Percentiles rank a stretch among this genome's conserved stretches.
These are phyloP conservation scores for Corythoichthys intestinalis DNA, from an alignment of 2,113 vertebrate species.

Conservation along the genomic window DNA sequence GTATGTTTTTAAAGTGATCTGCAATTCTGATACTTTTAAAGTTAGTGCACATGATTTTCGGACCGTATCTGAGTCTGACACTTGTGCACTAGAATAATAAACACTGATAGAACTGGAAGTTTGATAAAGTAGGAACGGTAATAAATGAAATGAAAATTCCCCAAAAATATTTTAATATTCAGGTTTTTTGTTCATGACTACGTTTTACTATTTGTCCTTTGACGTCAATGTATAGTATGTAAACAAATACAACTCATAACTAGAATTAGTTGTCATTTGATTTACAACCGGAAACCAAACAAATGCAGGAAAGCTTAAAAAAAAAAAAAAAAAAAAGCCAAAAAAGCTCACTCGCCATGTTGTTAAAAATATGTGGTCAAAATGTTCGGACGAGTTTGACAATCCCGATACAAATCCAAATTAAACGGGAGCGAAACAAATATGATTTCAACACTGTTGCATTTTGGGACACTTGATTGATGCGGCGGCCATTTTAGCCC, in stretches of 20 bases:
- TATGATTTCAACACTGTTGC: slow-evolving; percentile 48
- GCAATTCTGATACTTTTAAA: too few species aligned
- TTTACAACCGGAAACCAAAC: background rate
- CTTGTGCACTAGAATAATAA: background rate
- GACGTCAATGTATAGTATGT: background rate
- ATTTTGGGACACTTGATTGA: slow-evolving; percentile 70
- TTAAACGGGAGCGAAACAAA: background rate
- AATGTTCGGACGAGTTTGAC: background rate
- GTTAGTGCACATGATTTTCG: background rate
- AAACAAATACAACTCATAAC: background rate
- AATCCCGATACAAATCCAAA: background rate
- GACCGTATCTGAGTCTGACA: too few species aligned
- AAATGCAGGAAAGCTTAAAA: background rate
- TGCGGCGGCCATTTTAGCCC: slow-evolving; percentile 72
- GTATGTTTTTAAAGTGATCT: too few species aligned
- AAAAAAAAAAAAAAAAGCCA: too few species aligned
- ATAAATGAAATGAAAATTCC: background rate
- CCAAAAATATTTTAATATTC: too few species aligned
- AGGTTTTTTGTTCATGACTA: too few species aligned
- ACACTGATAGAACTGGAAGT: background rate
- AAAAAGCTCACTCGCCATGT: too few species aligned
- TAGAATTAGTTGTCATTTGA: background rate
- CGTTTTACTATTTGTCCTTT: background rate
- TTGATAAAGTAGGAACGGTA: background rate
- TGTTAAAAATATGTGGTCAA: background rate